phyloP scores from a whole-genome alignment of 2,888 invertebrate species.

The Drosophila paucipuncta region DNA sequence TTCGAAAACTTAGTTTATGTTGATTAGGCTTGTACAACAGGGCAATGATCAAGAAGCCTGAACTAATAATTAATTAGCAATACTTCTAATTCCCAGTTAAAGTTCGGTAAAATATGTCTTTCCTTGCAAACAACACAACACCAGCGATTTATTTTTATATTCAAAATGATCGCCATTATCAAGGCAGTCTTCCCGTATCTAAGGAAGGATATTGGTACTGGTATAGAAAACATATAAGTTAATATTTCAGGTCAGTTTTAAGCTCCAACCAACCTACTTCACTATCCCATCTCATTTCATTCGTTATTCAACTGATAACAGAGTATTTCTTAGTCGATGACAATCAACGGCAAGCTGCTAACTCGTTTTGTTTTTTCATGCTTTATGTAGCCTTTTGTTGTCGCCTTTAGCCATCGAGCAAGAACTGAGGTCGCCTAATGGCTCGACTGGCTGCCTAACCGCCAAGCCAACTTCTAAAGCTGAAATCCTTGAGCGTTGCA shows the following conservation, averaged over 20 bases:
- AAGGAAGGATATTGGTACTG: neutral
- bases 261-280: neutral
- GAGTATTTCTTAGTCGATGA: neutral
- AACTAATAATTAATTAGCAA: neutral
- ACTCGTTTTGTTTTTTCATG: constrained; percentile 1
- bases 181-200: neutral
- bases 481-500: constrained; percentile 36
- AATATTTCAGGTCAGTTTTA: neutral
- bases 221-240: neutral
- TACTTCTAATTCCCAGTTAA: neutral
- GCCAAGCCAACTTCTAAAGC: constrained; percentile 44
- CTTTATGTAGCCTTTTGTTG: constrained; percentile 44
- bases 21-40: neutral
- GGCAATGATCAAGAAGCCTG: neutral
- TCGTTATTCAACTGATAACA: neutral
- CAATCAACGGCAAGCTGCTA: too few relatives aligned
- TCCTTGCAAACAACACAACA: neutral
- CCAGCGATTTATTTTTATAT: neutral
- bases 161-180: neutral
- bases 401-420: constrained; percentile 30
- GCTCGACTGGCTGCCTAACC: constrained; percentile 55
- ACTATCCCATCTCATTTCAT: neutral
- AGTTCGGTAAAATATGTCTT: neutral
- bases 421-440: constrained; percentile 57
- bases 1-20: neutral